These are phyloP conservation scores for Lagocephalus sceleratus DNA, from an alignment of 2,797 vertebrate species.

Conservation along the genomic window DNA sequence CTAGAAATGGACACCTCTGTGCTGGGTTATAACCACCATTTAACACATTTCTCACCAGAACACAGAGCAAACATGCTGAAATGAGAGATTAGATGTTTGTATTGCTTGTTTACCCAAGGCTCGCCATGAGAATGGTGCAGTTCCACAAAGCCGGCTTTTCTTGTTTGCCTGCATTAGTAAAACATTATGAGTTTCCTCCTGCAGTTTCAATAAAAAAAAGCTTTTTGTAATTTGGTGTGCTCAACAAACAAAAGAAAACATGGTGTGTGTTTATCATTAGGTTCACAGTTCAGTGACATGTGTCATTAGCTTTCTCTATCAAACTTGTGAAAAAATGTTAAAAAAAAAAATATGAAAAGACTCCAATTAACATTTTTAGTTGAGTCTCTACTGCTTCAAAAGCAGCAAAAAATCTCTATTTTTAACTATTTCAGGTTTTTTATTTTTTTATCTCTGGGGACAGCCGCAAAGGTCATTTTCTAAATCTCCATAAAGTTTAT, in stretches of 20 bases:
- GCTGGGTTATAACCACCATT: not conserved
- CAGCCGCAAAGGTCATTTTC: no score
- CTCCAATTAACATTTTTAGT: no score
- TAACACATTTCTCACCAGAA: not conserved
- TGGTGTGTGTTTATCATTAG: no score
- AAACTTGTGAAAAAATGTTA: not conserved
- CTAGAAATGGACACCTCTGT: not conserved
- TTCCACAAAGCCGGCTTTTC: constrained; percentile 7
- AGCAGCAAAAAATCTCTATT: no score
- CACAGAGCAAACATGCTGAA: not conserved
- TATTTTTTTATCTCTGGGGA: no score
- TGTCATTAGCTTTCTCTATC: not conserved
- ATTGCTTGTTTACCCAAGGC: not conserved
- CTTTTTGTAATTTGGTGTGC: not conserved
- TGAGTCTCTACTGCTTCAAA: no score
- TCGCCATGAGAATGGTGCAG: not conserved
- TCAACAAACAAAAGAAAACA: no score
- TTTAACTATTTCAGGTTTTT: no score
- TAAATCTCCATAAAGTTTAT: no score
- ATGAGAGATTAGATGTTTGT: not conserved
- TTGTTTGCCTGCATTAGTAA: constrained; percentile 1
- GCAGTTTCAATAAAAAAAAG: not conserved
- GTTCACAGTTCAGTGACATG: no score
- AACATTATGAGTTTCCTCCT: not conserved
- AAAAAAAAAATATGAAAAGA: no score